Percentiles rank a stretch among this genome's conserved stretches.
These are phyloP conservation scores for Gadopsis marmoratus DNA, from an alignment of 2,797 vertebrate genomes.

Conservation along the genomic window DNA sequence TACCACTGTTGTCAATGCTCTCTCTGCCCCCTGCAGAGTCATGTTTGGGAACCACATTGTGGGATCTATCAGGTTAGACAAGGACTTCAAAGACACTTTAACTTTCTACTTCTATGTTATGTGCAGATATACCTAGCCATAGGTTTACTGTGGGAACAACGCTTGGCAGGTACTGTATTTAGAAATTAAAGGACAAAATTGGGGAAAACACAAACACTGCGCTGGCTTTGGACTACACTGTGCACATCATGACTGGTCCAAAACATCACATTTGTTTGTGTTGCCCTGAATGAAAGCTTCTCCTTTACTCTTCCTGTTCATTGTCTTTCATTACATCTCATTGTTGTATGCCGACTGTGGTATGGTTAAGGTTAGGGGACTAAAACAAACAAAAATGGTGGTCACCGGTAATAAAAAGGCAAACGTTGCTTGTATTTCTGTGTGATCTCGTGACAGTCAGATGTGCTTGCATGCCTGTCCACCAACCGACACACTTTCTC, in stretches of 20 bases:
- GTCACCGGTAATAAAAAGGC: background rate
- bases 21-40: conserved; percentile 59
- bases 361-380: background rate
- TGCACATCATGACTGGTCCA: background rate
- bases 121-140: conserved; percentile 23
- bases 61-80: conserved; percentile 61
- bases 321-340: no score
- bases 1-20: conserved; percentile 47
- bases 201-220: background rate
- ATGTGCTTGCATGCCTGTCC: background rate
- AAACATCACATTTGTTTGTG: background rate
- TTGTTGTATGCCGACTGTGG: background rate
- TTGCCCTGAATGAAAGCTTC: background rate
- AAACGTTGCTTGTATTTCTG: background rate
- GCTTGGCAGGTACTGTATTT: conserved; percentile 16
- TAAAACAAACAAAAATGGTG: background rate
- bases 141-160: conserved; percentile 7
- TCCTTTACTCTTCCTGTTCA: background rate
- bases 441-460: background rate
- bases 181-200: conserved; percentile 26
- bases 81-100: conserved; percentile 60
- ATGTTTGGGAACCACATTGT: conserved; percentile 75
- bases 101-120: conserved; percentile 25
- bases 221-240: conserved; percentile 5
- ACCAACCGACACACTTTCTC: background rate